Conservation (phyloP, 2,113 vertebrate species). For the Corvus moneduloides region DNA sequence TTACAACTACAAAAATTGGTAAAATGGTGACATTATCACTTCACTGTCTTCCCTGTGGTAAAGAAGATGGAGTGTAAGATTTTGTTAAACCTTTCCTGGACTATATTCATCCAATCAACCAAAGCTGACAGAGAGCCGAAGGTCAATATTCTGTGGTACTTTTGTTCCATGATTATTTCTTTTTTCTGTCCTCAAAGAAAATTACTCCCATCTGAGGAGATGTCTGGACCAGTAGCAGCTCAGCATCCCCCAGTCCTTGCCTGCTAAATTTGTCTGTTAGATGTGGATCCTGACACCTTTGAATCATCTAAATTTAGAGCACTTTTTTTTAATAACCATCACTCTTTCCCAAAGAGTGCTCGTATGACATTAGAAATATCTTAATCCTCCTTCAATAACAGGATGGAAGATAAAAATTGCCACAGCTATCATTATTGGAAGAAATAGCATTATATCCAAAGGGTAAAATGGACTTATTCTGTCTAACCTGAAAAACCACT, state of each 20-base stretch:
- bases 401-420: slow-evolving; percentile 40
- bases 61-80: neutral
- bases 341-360: slow-evolving; percentile 12
- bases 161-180: neutral
- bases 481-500: slow-evolving; percentile 20
- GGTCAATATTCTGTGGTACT: neutral
- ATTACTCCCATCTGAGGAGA: neutral
- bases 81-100: neutral
- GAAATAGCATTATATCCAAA: slow-evolving; percentile 39
- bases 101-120: neutral
- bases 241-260: neutral
- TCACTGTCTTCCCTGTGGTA: neutral
- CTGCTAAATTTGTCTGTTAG: neutral
- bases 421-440: slow-evolving; percentile 23
- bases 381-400: slow-evolving; percentile 51
- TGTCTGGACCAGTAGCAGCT: neutral
- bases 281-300: neutral
- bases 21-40: neutral
- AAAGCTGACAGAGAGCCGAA: neutral
- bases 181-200: neutral
- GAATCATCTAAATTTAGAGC: slow-evolving; percentile 29
- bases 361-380: slow-evolving; percentile 44
- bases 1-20: neutral
- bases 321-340: slow-evolving; percentile 29
- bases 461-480: slow-evolving; percentile 28